These are phyloP conservation scores for Dendrolimus kikuchii DNA, from an alignment of 1,140 invertebrate species.

Conservation along the genomic window DNA sequence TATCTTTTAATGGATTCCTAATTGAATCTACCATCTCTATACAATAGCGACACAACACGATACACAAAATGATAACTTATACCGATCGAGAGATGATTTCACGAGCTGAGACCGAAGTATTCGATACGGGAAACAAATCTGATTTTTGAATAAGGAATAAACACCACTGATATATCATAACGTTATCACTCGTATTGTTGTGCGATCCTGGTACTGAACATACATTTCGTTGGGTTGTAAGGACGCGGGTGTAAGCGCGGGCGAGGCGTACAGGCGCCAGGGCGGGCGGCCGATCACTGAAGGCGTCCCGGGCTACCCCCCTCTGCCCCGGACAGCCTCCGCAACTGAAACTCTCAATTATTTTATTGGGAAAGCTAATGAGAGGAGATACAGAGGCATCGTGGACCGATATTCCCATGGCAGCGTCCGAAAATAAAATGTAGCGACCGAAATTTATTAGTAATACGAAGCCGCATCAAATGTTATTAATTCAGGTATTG, in stretches of 20 bases:
- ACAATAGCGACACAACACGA: slow-evolving; percentile 2
- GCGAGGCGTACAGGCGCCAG: slow-evolving; percentile 39
- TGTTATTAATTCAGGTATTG: background rate
- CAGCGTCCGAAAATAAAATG: slow-evolving; percentile 15
- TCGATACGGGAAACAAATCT: background rate
- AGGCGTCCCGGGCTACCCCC: slow-evolving; percentile 34
- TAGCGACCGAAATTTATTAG: background rate
- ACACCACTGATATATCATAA: slow-evolving; percentile 24
- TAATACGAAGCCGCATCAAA: slow-evolving; percentile 1
- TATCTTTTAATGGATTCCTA: too few relatives aligned
- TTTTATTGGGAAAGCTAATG: slow-evolving; percentile 69
- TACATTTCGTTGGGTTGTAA: slow-evolving; percentile 25
- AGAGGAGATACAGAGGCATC: slow-evolving; percentile 46
- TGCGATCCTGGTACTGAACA: slow-evolving; percentile 27
- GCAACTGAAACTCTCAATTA: slow-evolving; percentile 62
- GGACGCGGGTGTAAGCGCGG: slow-evolving; percentile 6
- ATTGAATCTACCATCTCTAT: background rate
- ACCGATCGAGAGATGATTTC: slow-evolving; percentile 10
- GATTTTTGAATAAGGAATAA: slow-evolving; percentile 6
- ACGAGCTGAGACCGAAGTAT: slow-evolving; percentile 8
- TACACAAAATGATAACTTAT: slow-evolving; percentile 11
- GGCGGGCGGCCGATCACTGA: slow-evolving; percentile 58
- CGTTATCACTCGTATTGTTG: slow-evolving; percentile 23
- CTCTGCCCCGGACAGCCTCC: slow-evolving; percentile 29
- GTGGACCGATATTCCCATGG: slow-evolving; percentile 38